Evolutionary conservation across 2,797 vertebrate species (phyloP), one percentile per base, ranked within the genome.

Genomic region (Myiotriccus ornatus): DNA sequence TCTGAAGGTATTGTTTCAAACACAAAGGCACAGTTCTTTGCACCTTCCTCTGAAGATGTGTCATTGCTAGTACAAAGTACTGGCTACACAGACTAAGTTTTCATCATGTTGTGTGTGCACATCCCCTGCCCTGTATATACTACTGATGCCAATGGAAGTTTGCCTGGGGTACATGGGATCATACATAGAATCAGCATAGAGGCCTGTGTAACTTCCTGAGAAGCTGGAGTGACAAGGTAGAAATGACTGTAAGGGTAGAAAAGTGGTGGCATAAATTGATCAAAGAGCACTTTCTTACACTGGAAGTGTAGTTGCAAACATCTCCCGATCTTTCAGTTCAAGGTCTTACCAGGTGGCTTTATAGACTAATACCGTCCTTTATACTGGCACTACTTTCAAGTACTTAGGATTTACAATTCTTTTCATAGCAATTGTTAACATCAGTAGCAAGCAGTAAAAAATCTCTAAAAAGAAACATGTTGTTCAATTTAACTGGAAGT

Each of bases 101-200:
- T 59, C 24, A 1, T 56, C 25, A 3, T 3, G 4, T 70, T 7
- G 12, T 35, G 22, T 53, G 30, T 47, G 24, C 30, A n/a, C 14
- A 1, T 1, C 0, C 1, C 3, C 10, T 12, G 4, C 2, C 4
- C 16, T 3, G 1, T 43, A 8, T 35, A 34, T 28, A 30, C 14
- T 74, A 44, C 41, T 64, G 32, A 46, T 74, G 32, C 23, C 34
- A 41, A 2, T 43, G 34, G 27, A 67, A 77, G 21, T 5, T 70
- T 85, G 70, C 43, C 1, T 76, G 75, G 30, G 12, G 41, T 71
- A 34, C 9, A 3, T 28, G 30, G 30, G 10, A 37, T 69, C 19
- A 37, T n/a, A 43, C 7, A 44, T 0, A 0, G 20, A 21, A 50
- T 65, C 21, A 56, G 22, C 12, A 84, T 39, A 5, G 69, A 84